Percentiles rank a stretch among this genome's conserved stretches.
These are phyloP conservation scores for Lepisosteus oculatus DNA, from an alignment of 2,113 vertebrate genomes.

Conservation along the genomic window DNA sequence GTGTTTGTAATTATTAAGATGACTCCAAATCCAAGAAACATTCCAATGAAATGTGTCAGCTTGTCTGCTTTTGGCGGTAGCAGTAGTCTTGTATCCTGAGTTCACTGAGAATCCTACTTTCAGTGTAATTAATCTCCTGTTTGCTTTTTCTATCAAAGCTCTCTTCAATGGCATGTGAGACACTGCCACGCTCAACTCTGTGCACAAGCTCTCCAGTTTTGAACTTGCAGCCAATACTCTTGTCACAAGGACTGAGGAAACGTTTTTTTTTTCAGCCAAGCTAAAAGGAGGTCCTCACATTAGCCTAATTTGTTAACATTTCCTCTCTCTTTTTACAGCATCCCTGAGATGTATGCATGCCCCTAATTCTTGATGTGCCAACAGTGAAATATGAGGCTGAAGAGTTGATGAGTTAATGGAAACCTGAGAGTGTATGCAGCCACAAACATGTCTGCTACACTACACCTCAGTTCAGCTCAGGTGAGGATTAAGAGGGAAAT, in stretches of 20 bases:
- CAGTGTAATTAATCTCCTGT: conserved; percentile 63
- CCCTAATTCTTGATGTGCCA: conserved; percentile 47
- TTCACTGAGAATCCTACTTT: conserved; percentile 56
- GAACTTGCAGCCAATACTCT: conserved; percentile 1
- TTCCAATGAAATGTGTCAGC: conserved; percentile 63
- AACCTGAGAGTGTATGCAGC: neutral
- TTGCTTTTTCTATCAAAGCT: conserved; percentile 49
- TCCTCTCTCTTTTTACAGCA: conserved; percentile 35
- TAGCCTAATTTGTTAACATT: conserved; percentile 32
- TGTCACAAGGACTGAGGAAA: conserved; percentile 15
- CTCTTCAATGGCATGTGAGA: conserved; percentile 30
- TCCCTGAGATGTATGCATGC: conserved; percentile 47
- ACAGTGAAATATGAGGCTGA: conserved; percentile 52
- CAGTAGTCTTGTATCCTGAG: conserved; percentile 47
- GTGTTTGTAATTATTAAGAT: too few relatives aligned
- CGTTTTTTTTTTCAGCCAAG: conserved; percentile 21
- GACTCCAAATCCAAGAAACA: too few relatives aligned
- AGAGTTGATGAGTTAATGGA: conserved; percentile 40
- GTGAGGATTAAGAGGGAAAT: too few relatives aligned
- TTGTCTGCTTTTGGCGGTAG: conserved; percentile 23
- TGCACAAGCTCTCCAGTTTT: neutral
- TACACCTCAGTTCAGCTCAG: too few relatives aligned
- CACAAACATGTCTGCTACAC: too few relatives aligned
- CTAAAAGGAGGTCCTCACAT: conserved; percentile 36
- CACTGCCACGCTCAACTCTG: conserved; percentile 16